Evolutionary conservation across 2,113 vertebrate species (phyloP).

Genomic region (Pteronura brasiliensis): DNA sequence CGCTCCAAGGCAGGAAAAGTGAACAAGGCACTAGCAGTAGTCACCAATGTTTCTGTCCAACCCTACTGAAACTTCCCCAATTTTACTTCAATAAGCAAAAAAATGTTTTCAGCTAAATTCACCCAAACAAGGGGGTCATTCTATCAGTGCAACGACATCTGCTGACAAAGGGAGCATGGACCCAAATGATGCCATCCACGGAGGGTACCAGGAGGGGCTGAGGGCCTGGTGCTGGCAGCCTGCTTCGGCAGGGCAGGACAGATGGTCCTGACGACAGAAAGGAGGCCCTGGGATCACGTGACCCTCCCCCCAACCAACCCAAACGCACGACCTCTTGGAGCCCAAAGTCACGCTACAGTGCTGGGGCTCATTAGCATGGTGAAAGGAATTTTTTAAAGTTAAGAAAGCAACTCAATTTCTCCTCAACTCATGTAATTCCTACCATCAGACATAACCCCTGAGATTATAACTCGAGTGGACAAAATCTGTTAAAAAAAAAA

Average conservation of each 20-base stretch:
- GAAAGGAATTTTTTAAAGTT: background rate
- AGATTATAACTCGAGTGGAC: background rate
- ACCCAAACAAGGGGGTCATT: background rate
- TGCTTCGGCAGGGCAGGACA: background rate
- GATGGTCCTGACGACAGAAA: background rate
- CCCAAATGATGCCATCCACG: background rate
- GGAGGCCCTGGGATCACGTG: background rate
- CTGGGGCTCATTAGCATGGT: background rate
- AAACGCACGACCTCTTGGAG: background rate
- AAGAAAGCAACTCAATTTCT: background rate
- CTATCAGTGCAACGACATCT: background rate
- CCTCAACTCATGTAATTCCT: background rate
- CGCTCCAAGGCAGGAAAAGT: background rate
- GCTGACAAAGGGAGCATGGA: background rate
- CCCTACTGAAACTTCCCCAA: background rate
- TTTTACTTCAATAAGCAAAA: background rate
- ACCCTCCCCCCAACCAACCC: background rate
- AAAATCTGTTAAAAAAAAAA: background rate
- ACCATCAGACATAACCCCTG: background rate
- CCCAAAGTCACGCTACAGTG: background rate
- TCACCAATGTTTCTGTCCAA: background rate
- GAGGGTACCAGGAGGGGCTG: background rate
- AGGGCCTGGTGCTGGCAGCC: background rate
- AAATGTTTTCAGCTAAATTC: background rate
- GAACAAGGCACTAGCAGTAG: background rate